A percentile compares a stretch with the other conserved stretches of the same genome.
Evolutionary conservation across 2,113 vertebrate species (phyloP).

Genomic region (Baryphthengus martii): DNA sequence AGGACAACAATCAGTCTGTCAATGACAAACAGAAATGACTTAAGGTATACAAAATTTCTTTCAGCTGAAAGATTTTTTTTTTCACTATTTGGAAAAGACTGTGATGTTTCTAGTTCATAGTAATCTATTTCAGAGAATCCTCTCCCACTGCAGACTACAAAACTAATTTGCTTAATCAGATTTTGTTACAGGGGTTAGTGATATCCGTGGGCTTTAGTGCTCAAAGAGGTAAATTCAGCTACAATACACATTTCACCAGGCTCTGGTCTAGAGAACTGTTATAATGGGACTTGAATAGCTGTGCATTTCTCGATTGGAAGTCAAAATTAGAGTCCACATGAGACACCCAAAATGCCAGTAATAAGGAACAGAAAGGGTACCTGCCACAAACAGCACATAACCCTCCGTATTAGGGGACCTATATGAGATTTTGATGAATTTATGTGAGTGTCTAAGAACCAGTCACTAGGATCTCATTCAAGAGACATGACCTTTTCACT

Average conservation of each 20-base stretch:
- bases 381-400: not conserved
- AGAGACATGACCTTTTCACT: not conserved
- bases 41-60: not conserved
- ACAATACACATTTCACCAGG: not conserved
- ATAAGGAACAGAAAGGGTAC: not conserved
- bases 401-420: not conserved
- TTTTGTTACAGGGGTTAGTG: not conserved
- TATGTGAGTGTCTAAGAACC: not conserved
- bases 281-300: not conserved
- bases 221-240: not conserved
- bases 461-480: not conserved
- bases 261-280: not conserved
- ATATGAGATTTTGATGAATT: not conserved
- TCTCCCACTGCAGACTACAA: not conserved
- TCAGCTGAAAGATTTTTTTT: not conserved
- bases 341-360: not conserved
- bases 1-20: not conserved
- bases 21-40: not conserved
- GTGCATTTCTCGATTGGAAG: not conserved
- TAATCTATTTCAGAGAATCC: not conserved
- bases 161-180: not conserved
- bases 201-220: not conserved
- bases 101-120: not conserved
- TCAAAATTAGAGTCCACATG: not conserved
- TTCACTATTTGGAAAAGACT: not conserved